These are phyloP conservation scores for Hydrotaea diabolus DNA, from an alignment of 2,888 invertebrate species.

Conservation along the genomic window DNA sequence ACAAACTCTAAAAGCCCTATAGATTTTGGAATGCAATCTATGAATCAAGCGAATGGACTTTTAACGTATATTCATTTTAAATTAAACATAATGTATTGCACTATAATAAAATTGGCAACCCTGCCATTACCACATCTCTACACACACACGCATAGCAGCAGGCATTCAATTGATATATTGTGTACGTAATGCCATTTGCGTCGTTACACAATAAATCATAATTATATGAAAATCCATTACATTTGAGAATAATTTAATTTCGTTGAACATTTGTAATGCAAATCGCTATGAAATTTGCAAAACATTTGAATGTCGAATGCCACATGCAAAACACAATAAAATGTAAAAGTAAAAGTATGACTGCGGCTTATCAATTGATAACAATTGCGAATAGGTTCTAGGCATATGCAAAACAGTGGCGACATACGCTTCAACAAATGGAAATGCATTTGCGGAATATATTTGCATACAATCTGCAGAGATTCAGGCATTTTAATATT, in stretches of 20 bases:
- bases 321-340: background rate
- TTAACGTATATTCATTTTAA: too few relatives aligned
- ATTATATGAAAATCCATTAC: constrained; percentile 30
- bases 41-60: too few relatives aligned
- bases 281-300: background rate
- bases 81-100: too few relatives aligned
- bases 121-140: too few relatives aligned
- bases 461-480: too few relatives aligned
- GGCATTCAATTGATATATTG: background rate
- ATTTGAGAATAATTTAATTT: constrained; percentile 25
- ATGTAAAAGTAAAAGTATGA: background rate
- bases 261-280: background rate
- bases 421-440: too few relatives aligned
- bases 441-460: too few relatives aligned
- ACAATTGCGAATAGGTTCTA: background rate
- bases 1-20: too few relatives aligned
- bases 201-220: constrained; percentile 30
- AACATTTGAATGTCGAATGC: background rate
- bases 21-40: too few relatives aligned
- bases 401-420: background rate
- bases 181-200: background rate
- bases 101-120: too few relatives aligned
- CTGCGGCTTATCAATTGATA: constrained; percentile 1
- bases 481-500: too few relatives aligned
- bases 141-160: background rate